Percentiles rank a stretch among this genome's conserved stretches.
These are phyloP conservation scores for Adela reaumurella DNA, from an alignment of 2,888 invertebrate genomes.

Conservation along the genomic window DNA sequence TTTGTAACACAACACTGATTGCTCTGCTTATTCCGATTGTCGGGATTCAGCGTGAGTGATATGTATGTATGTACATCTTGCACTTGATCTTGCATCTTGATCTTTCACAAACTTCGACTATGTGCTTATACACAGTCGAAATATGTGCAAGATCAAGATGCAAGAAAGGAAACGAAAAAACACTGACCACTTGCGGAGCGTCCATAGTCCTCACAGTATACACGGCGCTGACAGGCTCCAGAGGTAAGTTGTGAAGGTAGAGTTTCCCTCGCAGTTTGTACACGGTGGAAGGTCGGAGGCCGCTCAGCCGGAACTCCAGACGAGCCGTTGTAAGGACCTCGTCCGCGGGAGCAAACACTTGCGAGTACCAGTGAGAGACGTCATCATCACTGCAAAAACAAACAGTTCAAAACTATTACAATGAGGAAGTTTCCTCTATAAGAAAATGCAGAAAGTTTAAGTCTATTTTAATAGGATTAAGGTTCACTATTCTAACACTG, in stretches of 20 bases:
- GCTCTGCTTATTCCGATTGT: too few relatives aligned
- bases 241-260: slow-evolving; percentile 71
- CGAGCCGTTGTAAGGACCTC: slow-evolving; percentile 83
- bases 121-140: too few relatives aligned
- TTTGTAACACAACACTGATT: too few relatives aligned
- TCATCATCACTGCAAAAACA: slow-evolving; percentile 56
- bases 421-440: too few relatives aligned
- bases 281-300: slow-evolving; percentile 71
- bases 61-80: too few relatives aligned
- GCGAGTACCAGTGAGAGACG: slow-evolving; percentile 72
- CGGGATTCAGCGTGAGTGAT: too few relatives aligned
- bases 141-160: too few relatives aligned
- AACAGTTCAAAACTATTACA: neutral
- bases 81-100: too few relatives aligned
- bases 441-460: too few relatives aligned
- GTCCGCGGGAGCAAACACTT: slow-evolving; percentile 83
- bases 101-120: too few relatives aligned
- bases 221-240: slow-evolving; percentile 73
- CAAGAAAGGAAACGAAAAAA: too few relatives aligned
- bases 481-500: neutral
- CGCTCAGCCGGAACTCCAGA: slow-evolving; percentile 77
- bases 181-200: slow-evolving; percentile 25
- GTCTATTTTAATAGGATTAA: too few relatives aligned
- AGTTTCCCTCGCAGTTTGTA: slow-evolving; percentile 82
- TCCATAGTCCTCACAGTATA: slow-evolving; percentile 71